phyloP scores from a whole-genome alignment of 2,797 vertebrate species.

The Micromesistius poutassou region DNA sequence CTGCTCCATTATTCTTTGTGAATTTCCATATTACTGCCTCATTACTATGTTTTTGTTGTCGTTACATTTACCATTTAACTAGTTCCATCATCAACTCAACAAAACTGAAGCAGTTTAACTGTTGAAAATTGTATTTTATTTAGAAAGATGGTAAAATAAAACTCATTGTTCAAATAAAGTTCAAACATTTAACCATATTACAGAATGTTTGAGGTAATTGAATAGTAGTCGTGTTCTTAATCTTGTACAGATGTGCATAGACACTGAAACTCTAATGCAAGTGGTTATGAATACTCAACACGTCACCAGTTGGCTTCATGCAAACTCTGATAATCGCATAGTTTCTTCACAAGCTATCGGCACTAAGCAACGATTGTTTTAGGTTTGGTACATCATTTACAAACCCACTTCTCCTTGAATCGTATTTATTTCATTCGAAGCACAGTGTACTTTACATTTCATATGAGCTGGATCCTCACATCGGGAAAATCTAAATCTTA shows the following conservation, averaged over 20 bases:
- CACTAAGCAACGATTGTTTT: neutral
- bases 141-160: constrained; percentile 50
- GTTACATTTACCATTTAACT: constrained; percentile 35
- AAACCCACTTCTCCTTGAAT: neutral
- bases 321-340: neutral
- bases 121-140: constrained; percentile 45
- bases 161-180: constrained; percentile 15
- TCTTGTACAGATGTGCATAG: constrained; percentile 26
- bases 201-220: constrained; percentile 44
- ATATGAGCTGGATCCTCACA: neutral
- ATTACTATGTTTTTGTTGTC: constrained; percentile 21
- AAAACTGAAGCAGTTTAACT: constrained; percentile 49
- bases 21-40: constrained; percentile 9
- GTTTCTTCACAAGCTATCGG: neutral
- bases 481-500: neutral
- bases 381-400: neutral
- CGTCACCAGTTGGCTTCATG: neutral
- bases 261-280: constrained; percentile 15
- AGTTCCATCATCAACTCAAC: constrained; percentile 24
- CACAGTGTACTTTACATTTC: neutral
- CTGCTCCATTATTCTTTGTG: neutral
- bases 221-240: constrained; percentile 22
- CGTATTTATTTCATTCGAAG: neutral
- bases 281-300: neutral
- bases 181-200: constrained; percentile 43